Conservation (phyloP, 2,888 invertebrate species). For the Protodeltote pygarga region DNA sequence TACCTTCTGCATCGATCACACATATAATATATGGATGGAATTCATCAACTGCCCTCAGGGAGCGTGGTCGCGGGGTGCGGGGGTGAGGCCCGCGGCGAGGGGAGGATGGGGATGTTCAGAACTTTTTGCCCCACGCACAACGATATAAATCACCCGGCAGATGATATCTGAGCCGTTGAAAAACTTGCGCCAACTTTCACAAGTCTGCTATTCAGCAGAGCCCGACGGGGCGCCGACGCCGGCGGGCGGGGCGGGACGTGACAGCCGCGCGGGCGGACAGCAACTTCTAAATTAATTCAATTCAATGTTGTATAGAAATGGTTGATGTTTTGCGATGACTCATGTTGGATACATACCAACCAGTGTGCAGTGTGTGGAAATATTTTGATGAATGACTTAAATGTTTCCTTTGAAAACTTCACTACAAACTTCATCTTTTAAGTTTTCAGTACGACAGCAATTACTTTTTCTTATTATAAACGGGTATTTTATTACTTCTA, state of each 20-base stretch:
- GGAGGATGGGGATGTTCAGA: constrained; percentile 12
- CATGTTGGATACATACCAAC: not conserved
- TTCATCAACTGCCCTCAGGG: constrained; percentile 41
- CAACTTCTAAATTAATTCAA: constrained; percentile 41
- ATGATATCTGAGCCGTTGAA: constrained; percentile 54
- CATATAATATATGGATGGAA: constrained; percentile 25
- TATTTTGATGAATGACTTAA: not conserved
- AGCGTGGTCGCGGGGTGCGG: constrained; percentile 1
- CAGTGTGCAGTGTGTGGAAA: not conserved
- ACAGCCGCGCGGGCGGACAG: not conserved
- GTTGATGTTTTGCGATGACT: not conserved
- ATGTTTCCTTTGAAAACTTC: too few relatives aligned
- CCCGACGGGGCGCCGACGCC: constrained; percentile 1
- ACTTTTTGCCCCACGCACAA: constrained; percentile 54
- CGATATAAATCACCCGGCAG: constrained; percentile 53
- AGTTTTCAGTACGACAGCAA: too few relatives aligned
- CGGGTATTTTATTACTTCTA: too few relatives aligned
- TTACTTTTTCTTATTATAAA: too few relatives aligned
- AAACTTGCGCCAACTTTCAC: constrained; percentile 45
- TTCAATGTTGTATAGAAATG: constrained; percentile 32
- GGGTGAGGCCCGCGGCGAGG: not conserved
- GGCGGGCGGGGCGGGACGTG: not conserved
- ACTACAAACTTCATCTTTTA: too few relatives aligned
- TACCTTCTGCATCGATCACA: not conserved
- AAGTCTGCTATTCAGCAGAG: constrained; percentile 30